Evolutionary conservation across 2,797 vertebrate species (phyloP), one percentile per base, ranked within the genome.

Genomic region (Cryptoprocta ferox): DNA sequence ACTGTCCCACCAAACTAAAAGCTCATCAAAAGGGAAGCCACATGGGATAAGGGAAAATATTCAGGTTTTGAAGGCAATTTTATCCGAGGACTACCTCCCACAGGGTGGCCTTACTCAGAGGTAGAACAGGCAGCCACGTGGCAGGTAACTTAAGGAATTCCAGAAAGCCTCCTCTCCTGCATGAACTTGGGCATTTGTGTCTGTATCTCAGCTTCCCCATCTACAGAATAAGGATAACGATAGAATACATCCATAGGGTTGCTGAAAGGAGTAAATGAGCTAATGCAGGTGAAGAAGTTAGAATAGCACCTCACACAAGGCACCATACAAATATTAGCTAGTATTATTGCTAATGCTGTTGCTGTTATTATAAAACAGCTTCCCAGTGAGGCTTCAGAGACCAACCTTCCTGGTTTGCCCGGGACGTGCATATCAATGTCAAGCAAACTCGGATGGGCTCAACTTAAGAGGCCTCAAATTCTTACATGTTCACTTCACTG

Each of bases 61-160:
- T 82, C 53, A n/a, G 63, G 35, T 65, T 91, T 85, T 73, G n/a
- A 91, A 91, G 85, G 94, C 39, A 81, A 42, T 83, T 90, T 89
- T 89, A 79, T 68, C 10, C 82, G 50, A 82, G 37, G 26, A 94
- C 26, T 48, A 89, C 24, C 11, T 96, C 75, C 92, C 65, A 8
- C 48, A 63, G 2, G 28, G 35, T 56, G 13, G 32, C 61, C 70
- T 79, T 50, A 48, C 30, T 5, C 21, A 50, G 19, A 80, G 9
- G 35, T 48, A 30, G 8, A 94, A 50, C 0, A 81, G 45, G 50
- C 24, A 68, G 79, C 70, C 9, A 81, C 13, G 16, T 66, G n/a
- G 63, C 63, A 96, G 35, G 32, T n/a, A 70, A 79, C 13, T 79
- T 37, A 90, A 78, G 30, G 9, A 75, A 91, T 79, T 84, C 65